Evolutionary conservation across 2,888 invertebrate species (phyloP).

Genomic region (Aporophyla nigra): DNA sequence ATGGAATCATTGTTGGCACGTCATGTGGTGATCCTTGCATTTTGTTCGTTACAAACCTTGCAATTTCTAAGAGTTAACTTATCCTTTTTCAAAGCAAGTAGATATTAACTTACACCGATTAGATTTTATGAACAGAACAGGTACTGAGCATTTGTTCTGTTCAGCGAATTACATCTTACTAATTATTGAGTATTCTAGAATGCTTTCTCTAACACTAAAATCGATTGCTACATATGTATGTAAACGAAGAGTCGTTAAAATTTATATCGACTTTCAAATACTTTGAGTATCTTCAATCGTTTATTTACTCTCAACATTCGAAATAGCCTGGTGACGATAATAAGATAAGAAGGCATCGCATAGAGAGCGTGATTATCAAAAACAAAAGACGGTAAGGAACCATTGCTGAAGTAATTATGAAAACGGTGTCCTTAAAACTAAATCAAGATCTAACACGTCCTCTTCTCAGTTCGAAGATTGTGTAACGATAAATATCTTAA

Average conservation of each 20-base stretch:
- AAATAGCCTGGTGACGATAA: background rate
- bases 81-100: background rate
- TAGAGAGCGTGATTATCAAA: background rate
- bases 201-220: constrained; percentile 43
- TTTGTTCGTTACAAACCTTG: constrained; percentile 24
- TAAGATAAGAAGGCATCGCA: background rate
- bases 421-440: background rate
- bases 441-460: constrained; percentile 8
- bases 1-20: constrained; percentile 41
- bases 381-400: background rate
- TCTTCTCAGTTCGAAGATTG: constrained; percentile 16
- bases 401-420: background rate
- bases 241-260: constrained; percentile 39
- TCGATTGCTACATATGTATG: constrained; percentile 38
- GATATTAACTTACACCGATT: background rate
- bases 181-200: constrained; percentile 26
- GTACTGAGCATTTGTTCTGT: background rate
- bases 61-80: background rate
- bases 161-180: constrained; percentile 2
- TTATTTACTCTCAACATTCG: constrained; percentile 11
- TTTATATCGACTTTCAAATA: constrained; percentile 52
- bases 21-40: constrained; percentile 6
- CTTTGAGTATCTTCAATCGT: constrained; percentile 9
- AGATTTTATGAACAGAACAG: background rate
- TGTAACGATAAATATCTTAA: constrained; percentile 21